Evolutionary conservation across 2,113 vertebrate species (phyloP).

Genomic region (Pteronura brasiliensis): DNA sequence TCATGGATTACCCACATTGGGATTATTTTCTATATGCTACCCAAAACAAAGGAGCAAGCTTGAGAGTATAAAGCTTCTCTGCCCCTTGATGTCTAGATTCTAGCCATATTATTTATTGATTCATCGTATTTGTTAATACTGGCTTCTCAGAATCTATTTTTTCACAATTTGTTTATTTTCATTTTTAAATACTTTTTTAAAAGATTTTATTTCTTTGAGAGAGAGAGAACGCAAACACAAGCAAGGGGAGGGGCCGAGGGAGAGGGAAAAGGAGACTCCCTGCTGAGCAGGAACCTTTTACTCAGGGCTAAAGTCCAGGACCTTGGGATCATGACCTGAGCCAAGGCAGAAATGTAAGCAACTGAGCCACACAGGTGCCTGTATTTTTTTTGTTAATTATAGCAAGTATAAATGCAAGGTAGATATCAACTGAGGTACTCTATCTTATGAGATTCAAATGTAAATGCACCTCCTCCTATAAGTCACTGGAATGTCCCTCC

Average conservation of each 20-base stretch:
- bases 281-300: too few species aligned
- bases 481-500: neutral
- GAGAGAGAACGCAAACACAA: too few species aligned
- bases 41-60: neutral
- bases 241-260: too few species aligned
- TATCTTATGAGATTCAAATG: neutral
- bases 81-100: neutral
- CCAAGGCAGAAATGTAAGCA: too few species aligned
- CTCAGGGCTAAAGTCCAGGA: too few species aligned
- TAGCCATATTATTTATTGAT: neutral
- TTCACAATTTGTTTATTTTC: neutral
- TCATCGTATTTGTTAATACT: neutral
- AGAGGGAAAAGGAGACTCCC: too few species aligned
- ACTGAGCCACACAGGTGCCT: too few species aligned
- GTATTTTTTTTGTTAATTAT: neutral
- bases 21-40: neutral
- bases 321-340: too few species aligned
- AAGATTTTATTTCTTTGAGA: too few species aligned
- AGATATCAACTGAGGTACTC: neutral
- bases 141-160: neutral
- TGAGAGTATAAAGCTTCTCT: neutral
- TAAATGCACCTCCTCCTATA: neutral
- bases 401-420: neutral
- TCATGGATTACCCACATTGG: neutral
- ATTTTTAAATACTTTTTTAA: neutral